These are phyloP conservation scores for Spilosoma lubricipeda DNA, from an alignment of 2,888 invertebrate species.

Conservation along the genomic window DNA sequence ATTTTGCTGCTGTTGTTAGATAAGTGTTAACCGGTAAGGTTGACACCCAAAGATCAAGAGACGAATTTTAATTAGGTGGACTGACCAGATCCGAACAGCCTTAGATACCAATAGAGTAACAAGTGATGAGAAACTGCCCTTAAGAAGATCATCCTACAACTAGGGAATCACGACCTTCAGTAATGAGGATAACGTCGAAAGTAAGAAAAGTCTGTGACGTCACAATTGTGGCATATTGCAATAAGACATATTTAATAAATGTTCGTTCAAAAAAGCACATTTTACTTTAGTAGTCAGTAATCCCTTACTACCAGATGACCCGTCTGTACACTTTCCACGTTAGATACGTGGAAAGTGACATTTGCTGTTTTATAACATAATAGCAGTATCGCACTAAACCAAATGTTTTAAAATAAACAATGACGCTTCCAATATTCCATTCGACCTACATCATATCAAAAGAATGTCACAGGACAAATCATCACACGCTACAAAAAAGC, in stretches of 20 bases:
- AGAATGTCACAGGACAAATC: slow-evolving; percentile 72
- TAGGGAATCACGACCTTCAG: too few species aligned
- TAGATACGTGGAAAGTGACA: too few species aligned
- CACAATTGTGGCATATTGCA: not conserved
- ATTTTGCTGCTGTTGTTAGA: too few species aligned
- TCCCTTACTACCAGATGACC: not conserved
- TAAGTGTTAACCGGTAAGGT: too few species aligned
- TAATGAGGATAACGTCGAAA: too few species aligned
- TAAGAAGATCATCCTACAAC: too few species aligned
- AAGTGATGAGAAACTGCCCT: too few species aligned
- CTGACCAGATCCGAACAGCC: too few species aligned
- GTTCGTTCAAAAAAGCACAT: not conserved
- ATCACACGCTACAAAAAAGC: slow-evolving; percentile 66
- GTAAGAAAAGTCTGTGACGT: not conserved
- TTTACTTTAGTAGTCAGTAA: not conserved
- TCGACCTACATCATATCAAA: slow-evolving; percentile 72
- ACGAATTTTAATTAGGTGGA: too few species aligned
- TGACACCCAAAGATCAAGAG: too few species aligned
- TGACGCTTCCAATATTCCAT: slow-evolving; percentile 51
- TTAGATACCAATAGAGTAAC: too few species aligned
- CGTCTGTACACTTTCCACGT: not conserved
- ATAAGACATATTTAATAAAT: not conserved
- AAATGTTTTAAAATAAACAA: slow-evolving; percentile 23
- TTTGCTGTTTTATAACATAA: not conserved
- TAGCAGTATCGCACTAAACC: slow-evolving; percentile 2